A percentile compares a stretch with the other conserved stretches of the same genome.
phyloP scores from a whole-genome alignment of 2,113 vertebrate genomes.

The Micronycteris hirsuta region DNA sequence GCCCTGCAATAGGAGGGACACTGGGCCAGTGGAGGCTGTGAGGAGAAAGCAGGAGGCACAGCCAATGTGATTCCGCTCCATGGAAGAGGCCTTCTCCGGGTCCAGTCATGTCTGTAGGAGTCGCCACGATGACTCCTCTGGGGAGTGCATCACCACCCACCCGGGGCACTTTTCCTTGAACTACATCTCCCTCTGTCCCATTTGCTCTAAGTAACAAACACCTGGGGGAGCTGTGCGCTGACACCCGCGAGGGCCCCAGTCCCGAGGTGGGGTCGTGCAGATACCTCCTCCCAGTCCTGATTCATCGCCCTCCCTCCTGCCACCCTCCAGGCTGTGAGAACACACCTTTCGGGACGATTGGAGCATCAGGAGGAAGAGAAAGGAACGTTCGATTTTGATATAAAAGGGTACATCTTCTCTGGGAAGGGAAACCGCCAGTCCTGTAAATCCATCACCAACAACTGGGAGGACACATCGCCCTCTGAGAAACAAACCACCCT shows the following conservation, averaged over 20 bases:
- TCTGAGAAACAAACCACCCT: not conserved
- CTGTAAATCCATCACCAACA: not conserved
- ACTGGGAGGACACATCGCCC: fast-evolving
- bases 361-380: not conserved
- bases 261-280: not conserved
- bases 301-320: fast-evolving
- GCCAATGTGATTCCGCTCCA: fast-evolving
- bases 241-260: not conserved
- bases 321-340: not conserved
- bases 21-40: not conserved
- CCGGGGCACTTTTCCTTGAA: not conserved
- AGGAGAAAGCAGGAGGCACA: not conserved
- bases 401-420: not conserved
- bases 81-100: not conserved
- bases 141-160: not conserved
- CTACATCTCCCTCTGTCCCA: not conserved
- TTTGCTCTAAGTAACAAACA: not conserved
- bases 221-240: not conserved
- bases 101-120: not conserved
- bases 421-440: not conserved
- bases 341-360: not conserved
- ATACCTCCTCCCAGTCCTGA: fast-evolving
- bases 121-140: fast-evolving
- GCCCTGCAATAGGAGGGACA: not conserved
- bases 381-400: not conserved